Base-by-base conservation (phyloP, 1,140 invertebrate genomes). In the Eriocheir sinensis region DNA sequence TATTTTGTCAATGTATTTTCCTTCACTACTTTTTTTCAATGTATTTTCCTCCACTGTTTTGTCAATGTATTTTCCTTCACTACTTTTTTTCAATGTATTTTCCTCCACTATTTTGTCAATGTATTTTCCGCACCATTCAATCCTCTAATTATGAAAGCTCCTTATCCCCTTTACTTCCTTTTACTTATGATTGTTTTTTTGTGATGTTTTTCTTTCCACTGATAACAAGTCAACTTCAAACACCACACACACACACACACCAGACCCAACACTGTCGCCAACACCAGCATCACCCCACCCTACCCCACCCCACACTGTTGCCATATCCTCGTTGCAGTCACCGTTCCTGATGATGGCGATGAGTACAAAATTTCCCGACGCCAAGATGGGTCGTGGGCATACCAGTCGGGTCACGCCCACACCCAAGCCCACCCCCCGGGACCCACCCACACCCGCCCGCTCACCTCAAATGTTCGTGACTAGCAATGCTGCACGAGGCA, bases 371-470 rank as follows among this genome's bases (percentile, higher is more conserved):
- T 94, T 48, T 94, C 89, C 44, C 34, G 94, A 15, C 89, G 91
- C n/a, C 94, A 89, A 30, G 94, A 94, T 72, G 94, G 94, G 40
- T 94, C 94, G 8, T 85, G 91, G 89, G n/a, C 91, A 30, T 92
- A 94, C 83, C 94, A 94, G 48, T 94, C 94, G 21, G 83, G 81
- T 30, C 89, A 44, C 32, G 79, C 89, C 89, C 81, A 91, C 81
- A 17, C 91, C 79, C 40, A 3, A 27, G 91, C 72, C 79, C 72
- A 81, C 91, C 48, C 80, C 79, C 48, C 30, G 6, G 89, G n/a
- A 21, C 30, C 30, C 89, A 48, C 90, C 60, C 60, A n/a, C 17
- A 12, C 86, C 40, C 34, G 53, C 88, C 93, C 60, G 88, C 94
- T 44, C 60, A 81, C 94, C 32, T 83, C 94, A 80, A 94, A 94